phyloP scores from a whole-genome alignment of 2,797 vertebrate genomes.

The Erpetoichthys calabaricus region DNA sequence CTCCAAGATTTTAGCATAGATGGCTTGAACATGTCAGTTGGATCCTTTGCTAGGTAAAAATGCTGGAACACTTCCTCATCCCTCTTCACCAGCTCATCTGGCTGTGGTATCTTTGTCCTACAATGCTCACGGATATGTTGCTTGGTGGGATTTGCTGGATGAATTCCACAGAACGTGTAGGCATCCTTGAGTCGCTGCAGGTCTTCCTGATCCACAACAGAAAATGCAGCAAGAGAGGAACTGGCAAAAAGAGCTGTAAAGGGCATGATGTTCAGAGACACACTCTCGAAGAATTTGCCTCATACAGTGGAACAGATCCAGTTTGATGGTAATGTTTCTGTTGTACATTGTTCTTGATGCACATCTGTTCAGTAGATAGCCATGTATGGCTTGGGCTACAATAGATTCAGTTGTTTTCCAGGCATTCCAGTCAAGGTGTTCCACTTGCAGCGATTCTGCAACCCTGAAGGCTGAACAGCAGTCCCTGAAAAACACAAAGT shows the following conservation, averaged over 20 bases:
- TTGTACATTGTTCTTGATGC: constrained; percentile 12
- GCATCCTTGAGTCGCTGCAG: constrained; percentile 3
- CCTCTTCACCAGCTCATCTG: neutral
- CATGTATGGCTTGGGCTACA: constrained; percentile 4
- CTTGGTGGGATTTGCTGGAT: neutral
- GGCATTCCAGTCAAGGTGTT: constrained; percentile 11
- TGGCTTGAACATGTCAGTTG: neutral
- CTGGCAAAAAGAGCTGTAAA: constrained; percentile 12
- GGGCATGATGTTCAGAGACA: constrained; percentile 12
- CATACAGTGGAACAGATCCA: constrained; percentile 19
- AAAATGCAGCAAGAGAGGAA: constrained; percentile 14
- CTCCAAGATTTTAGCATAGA: neutral
- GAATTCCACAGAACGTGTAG: neutral
- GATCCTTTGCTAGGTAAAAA: neutral
- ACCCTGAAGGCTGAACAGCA: constrained; percentile 15
- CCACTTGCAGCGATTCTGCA: constrained; percentile 1
- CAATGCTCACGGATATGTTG: neutral
- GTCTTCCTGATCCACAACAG: constrained; percentile 15
- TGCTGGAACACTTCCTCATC: neutral
- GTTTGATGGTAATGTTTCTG: constrained; percentile 8
- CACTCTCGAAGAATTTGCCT: constrained; percentile 12
- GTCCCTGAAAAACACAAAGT: constrained; percentile 7
- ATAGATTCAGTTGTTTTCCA: constrained; percentile 12
- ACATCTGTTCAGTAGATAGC: constrained; percentile 5
- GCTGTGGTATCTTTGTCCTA: neutral